Evolutionary conservation across 2,797 vertebrate genomes (phyloP).

Genomic region (Simalia tracyae): DNA sequence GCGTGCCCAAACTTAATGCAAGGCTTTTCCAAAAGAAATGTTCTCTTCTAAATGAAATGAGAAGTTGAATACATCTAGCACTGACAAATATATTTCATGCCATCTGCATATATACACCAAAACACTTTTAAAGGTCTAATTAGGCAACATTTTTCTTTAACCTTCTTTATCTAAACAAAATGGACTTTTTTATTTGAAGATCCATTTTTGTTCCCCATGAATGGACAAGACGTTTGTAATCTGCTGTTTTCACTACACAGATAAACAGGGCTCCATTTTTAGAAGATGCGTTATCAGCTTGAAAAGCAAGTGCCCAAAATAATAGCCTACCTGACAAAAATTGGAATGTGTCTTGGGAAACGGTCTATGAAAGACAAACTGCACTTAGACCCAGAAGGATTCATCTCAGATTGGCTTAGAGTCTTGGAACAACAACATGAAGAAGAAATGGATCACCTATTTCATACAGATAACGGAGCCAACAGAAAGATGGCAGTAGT

Average conservation of each 20-base stretch:
- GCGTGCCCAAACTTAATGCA: background rate
- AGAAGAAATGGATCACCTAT: background rate
- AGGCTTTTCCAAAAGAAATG: background rate
- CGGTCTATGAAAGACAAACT: background rate
- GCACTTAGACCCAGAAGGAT: background rate
- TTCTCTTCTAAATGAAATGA: background rate
- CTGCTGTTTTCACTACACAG: background rate
- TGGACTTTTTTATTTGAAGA: background rate
- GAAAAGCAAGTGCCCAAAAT: background rate
- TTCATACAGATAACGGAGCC: background rate
- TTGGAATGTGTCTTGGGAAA: background rate
- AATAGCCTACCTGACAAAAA: background rate
- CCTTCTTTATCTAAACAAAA: background rate
- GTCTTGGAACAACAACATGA: background rate
- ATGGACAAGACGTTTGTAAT: background rate
- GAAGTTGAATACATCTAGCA: background rate
- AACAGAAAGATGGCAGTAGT: background rate
- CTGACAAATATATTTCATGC: background rate
- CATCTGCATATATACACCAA: background rate
- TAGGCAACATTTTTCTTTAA: background rate
- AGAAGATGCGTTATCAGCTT: background rate
- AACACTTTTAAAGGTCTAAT: background rate
- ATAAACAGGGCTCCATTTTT: background rate
- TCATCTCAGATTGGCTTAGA: background rate
- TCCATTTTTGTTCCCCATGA: background rate